A percentile compares a stretch with the other conserved stretches of the same genome.
phyloP scores from a whole-genome alignment of 53 echinoderm and acorn worm species.

The Echinarachnius parma region DNA sequence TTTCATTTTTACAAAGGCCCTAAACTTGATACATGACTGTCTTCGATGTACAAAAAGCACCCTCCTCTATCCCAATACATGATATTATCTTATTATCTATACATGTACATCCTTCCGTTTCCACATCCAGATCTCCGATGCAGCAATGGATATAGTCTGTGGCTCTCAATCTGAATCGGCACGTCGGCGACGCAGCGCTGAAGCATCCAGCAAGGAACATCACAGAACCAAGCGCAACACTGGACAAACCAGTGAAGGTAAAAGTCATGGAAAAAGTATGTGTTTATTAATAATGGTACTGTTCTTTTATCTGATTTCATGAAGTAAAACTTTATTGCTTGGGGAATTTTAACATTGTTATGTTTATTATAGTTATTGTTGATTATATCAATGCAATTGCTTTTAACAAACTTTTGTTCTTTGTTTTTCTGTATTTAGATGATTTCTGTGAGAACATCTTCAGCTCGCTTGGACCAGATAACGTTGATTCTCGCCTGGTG shows the following conservation, averaged over 20 bases:
- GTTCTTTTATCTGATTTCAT: too few species aligned
- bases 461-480: conserved; percentile 42
- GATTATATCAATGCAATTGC: neutral
- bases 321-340: too few species aligned
- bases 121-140: conserved; percentile 3
- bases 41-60: too few species aligned
- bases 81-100: too few species aligned
- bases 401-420: neutral
- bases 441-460: conserved; percentile 65
- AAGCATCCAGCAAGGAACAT: neutral
- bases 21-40: too few species aligned
- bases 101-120: neutral
- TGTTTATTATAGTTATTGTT: too few species aligned
- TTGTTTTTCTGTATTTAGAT: conserved; percentile 37
- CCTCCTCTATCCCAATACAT: too few species aligned
- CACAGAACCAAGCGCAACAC: neutral
- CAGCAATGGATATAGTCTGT: conserved; percentile 22
- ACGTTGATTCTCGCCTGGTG: conserved; percentile 47
- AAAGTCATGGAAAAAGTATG: too few species aligned
- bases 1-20: too few species aligned
- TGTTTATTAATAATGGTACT: too few species aligned
- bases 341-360: too few species aligned
- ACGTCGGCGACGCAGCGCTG: conserved; percentile 3
- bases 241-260: neutral
- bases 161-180: neutral